Evolutionary conservation across 2,888 invertebrate species (phyloP).

Genomic region (Tenthredo notha): DNA sequence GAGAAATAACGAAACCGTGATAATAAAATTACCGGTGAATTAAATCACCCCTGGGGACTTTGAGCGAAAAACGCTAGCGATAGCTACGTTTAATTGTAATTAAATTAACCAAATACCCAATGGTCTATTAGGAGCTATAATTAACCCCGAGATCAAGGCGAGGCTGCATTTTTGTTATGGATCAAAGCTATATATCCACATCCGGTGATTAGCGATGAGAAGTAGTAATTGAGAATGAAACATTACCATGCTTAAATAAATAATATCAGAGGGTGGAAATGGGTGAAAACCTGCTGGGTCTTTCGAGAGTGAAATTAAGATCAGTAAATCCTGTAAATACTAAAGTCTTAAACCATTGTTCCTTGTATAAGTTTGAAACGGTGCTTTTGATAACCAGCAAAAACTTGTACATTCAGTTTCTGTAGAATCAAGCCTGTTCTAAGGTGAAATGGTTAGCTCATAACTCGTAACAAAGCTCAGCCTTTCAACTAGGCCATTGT

Average conservation of each 20-base stretch:
- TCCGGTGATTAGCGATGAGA: background rate
- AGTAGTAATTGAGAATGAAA: background rate
- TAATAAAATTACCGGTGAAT: background rate
- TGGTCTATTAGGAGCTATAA: background rate
- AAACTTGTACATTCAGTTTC: background rate
- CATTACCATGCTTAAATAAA: background rate
- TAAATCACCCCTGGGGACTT: background rate
- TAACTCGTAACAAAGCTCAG: slow-evolving; percentile 7
- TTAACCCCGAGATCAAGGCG: background rate
- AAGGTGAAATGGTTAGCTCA: background rate
- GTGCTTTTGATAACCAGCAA: background rate
- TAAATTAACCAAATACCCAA: background rate
- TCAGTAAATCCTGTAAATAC: background rate
- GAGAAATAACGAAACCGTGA: background rate
- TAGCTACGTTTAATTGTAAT: background rate
- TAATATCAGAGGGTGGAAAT: background rate
- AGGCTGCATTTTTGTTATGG: background rate
- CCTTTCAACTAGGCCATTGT: slow-evolving; percentile 1
- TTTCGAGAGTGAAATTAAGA: slow-evolving; percentile 16
- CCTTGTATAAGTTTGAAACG: background rate
- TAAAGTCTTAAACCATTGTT: background rate
- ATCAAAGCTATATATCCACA: background rate
- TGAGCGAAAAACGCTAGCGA: background rate
- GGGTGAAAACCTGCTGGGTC: background rate
- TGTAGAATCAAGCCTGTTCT: background rate